Conservation (phyloP, 1,140 invertebrate genomes). For the Rhopalosiphum maidis region DNA sequence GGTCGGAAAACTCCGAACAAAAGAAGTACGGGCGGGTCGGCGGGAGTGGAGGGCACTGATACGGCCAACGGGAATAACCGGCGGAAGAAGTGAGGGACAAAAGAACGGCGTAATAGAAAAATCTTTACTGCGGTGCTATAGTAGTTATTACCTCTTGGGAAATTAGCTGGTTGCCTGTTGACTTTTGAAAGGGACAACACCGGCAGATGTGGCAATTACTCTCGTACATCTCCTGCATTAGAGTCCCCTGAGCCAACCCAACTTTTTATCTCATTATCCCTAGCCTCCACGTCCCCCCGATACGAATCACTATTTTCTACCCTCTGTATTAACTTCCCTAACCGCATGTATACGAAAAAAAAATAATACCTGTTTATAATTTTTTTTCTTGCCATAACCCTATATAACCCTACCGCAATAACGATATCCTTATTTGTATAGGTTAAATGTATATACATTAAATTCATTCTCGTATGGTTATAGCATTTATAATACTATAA, state of each 20-base stretch:
- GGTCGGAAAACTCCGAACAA: conserved; percentile 36
- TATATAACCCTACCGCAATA: background rate
- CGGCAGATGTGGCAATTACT: conserved; percentile 53
- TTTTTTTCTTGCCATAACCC: background rate
- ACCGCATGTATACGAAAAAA: background rate
- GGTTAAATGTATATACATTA: background rate
- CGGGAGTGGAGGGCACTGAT: background rate
- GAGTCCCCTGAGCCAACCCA: conserved; percentile 44
- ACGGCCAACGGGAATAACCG: background rate
- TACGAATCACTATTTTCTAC: conserved; percentile 37
- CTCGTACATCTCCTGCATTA: conserved; percentile 50
- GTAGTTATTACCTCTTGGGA: conserved; percentile 57
- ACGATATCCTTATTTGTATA: background rate
- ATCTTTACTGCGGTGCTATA: conserved; percentile 33
- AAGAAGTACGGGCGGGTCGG: background rate
- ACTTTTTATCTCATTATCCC: conserved; percentile 56
- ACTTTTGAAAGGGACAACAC: conserved; percentile 56
- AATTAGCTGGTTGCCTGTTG: conserved; percentile 56
- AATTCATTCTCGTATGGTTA: background rate
- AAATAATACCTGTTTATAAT: conserved; percentile 27
- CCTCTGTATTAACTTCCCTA: background rate
- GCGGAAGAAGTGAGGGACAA: background rate
- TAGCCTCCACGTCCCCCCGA: background rate
- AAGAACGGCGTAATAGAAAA: conserved; percentile 56
- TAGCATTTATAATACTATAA: background rate